Base-by-base conservation (phyloP, 2,113 vertebrate species). In the Pluvianellus socialis region DNA sequence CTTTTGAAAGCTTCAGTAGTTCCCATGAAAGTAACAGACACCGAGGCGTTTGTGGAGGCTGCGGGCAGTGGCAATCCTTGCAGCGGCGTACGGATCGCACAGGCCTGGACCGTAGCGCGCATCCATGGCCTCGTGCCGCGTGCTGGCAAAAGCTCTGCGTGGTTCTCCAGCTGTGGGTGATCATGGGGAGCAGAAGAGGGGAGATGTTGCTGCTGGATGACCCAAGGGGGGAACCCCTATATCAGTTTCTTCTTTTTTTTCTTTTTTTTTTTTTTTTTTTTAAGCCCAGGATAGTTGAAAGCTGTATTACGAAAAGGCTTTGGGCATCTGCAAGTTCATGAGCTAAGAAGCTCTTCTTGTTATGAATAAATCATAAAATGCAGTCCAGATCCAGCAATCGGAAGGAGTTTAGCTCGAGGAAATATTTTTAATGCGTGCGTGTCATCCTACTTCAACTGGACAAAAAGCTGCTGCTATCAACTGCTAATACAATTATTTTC, bases 1-100 rank as follows among this genome's bases (percentile, higher is more conserved):
- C 72, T 93, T 94, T 42, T 49, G 72, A 59, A 97, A 97, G 76
- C 94, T 74, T 82, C 76, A 27, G 70, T 82, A 65, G 52, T 71
- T 96, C 72, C 50, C 28, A 7, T 84, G 45, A 74, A 92, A 79
- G 35, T 63, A 84, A 59, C 61, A 79, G 65, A 30, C 20, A 7
- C 56, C 1, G 12, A 94, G 52, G 45, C 63, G 7, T 88, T 70
- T 72, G 49, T 79, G 49, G 45, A 86, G 40, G 12, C 85, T 33
- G 52, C 24, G 62, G 32, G 49, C 45, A 82, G 33, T 38, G 70
- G 28, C 55, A 67, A 7, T 75, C 50, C 61, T 94, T 79, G 40
- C 15, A 9, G 14, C 2, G 5, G 20, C 1, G 0, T 49, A 33
- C 61, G 84, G 53, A 68, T 93, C 61, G 45, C 71, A 44, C 42